Percentiles rank a stretch among this genome's conserved stretches.
Conservation (phyloP, 2,113 vertebrate genomes). For the Andinoacara biseriatus region DNA sequence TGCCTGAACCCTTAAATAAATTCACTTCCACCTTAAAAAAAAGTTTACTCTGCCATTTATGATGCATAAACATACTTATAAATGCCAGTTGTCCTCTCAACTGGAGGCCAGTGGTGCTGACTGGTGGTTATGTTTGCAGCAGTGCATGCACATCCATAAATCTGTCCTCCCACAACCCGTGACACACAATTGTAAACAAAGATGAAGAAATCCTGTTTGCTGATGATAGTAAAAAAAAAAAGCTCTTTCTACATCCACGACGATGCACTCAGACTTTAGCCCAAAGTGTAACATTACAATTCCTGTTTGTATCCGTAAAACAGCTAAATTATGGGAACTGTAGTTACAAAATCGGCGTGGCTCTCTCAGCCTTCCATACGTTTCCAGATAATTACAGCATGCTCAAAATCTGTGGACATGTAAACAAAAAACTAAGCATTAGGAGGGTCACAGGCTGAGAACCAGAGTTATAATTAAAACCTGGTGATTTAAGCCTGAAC, state of each 20-base stretch:
- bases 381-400: background rate
- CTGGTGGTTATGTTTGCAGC: background rate
- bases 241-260: background rate
- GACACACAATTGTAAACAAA: background rate
- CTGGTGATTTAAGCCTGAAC: background rate
- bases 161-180: background rate
- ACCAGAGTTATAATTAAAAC: background rate
- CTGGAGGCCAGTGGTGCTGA: background rate
- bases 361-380: background rate
- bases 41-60: background rate
- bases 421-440: background rate
- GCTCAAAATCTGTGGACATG: background rate
- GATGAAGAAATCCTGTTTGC: background rate
- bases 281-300: background rate
- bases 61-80: background rate
- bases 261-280: background rate
- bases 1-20: background rate
- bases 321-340: background rate
- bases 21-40: background rate
- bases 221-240: background rate
- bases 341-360: background rate
- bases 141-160: background rate
- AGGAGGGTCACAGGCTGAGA: background rate
- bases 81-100: background rate
- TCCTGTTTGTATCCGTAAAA: background rate